Evolutionary conservation across 2,888 invertebrate species (phyloP).

Genomic region (Rhingia rostrata): DNA sequence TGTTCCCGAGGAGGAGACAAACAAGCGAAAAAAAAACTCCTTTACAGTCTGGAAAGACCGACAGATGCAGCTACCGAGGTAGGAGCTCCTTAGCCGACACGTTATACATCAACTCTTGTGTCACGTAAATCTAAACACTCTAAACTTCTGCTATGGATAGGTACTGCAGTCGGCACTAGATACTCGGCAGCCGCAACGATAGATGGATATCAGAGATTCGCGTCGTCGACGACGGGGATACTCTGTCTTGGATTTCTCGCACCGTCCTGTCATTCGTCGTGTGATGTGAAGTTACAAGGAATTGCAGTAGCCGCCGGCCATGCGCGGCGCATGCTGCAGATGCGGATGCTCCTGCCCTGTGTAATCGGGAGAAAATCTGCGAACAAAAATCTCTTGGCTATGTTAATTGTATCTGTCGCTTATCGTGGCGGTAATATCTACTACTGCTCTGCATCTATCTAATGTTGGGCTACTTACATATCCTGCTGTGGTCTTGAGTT

Average conservation of each 20-base stretch:
- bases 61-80: constrained; percentile 59
- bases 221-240: constrained; percentile 26
- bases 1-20: not conserved
- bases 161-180: not conserved
- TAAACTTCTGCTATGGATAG: constrained; percentile 28
- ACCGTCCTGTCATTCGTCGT: constrained; percentile 1
- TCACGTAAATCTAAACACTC: constrained; percentile 68
- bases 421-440: constrained; percentile 56
- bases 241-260: constrained; percentile 27
- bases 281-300: constrained; percentile 28
- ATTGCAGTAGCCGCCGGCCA: constrained; percentile 40
- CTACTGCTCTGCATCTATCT: constrained; percentile 47
- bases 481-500: constrained; percentile 32
- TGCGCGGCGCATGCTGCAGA: not conserved
- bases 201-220: constrained; percentile 56
- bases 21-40: not conserved
- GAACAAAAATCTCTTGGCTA: constrained; percentile 60
- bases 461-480: constrained; percentile 46
- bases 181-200: constrained; percentile 31
- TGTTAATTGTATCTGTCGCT: constrained; percentile 69
- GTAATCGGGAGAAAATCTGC: constrained; percentile 46
- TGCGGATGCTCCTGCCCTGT: constrained; percentile 17
- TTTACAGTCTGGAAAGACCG: constrained; percentile 34
- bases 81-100: constrained; percentile 57
- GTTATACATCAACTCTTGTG: constrained; percentile 69